These are phyloP conservation scores for Pavo muticus DNA, from an alignment of 2,113 vertebrate species.

Conservation along the genomic window DNA sequence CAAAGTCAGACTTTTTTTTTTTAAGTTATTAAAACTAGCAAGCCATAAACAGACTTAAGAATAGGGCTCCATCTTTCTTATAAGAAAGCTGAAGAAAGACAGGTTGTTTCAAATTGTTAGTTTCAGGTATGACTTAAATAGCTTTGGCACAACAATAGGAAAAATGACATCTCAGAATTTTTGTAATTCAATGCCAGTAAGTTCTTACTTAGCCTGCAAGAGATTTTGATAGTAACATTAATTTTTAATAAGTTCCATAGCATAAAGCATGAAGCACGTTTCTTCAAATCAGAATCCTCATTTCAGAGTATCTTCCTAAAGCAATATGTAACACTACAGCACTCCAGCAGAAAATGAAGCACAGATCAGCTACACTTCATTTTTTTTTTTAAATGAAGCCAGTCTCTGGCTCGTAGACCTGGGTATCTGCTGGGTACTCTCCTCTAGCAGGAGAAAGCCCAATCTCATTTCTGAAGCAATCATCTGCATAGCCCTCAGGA, in stretches of 20 bases:
- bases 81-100: not conserved
- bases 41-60: not conserved
- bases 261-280: conserved; percentile 4
- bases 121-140: conserved; percentile 59
- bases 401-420: not conserved
- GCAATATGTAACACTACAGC: not conserved
- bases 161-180: conserved; percentile 30
- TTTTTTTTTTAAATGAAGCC: not conserved
- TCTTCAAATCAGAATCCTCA: conserved; percentile 1
- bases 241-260: conserved; percentile 42
- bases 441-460: not conserved
- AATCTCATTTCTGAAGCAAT: not conserved
- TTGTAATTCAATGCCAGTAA: conserved; percentile 3
- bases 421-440: not conserved
- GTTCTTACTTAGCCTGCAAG: conserved; percentile 18
- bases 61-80: conserved; percentile 17
- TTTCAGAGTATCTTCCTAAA: not conserved
- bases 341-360: not conserved
- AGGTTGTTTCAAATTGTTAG: not conserved
- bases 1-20: not conserved
- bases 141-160: conserved; percentile 58
- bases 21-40: conserved; percentile 21
- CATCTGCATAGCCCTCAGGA: not conserved
- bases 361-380: not conserved
- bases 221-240: conserved; percentile 13